Evolutionary conservation across 2,888 invertebrate species (phyloP), one percentile per base, ranked within the genome.

Genomic region (Timema podura): DNA sequence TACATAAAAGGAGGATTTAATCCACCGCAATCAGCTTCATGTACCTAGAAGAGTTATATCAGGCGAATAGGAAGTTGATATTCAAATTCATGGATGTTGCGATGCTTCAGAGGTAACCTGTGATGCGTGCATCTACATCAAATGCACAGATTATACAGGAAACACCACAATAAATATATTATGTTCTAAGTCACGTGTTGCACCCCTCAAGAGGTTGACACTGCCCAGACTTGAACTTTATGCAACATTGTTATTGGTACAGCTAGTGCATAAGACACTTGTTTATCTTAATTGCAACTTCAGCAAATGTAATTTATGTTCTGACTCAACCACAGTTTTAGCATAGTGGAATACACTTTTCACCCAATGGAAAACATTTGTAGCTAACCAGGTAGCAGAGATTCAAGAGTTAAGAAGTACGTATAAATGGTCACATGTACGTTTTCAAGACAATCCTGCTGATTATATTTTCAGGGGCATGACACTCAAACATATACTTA

Each of bases 361-460:
- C 15, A 15, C 30, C 57, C 15, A 8, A 15, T 57, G 57, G 57
- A n/a, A 57, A 6, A 57, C 57, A n/a, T 57, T 57, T n/a, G 47
- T 46, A 45, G 65, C 65, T 48, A 65, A 47, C 6, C 47, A 47
- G 48, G 48, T 65, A 48, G 13, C 65, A 47, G 48, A 65, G 16
- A 47, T 65, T 15, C 45, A 46, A 47, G 48, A 65, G 9, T 30
- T 16, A 13, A 48, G n/a, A n/a, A n/a, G n/a, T n/a, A 30, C 30
- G 30, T 30, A 30, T 30, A 30, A 30, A 30, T 30, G 30, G 30
- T 30, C 30, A 30, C 30, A 30, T 30, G 30, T 30, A 30, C 1
- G 30, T 30, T 30, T 3, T 1, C 30, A 30, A 30, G 68, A 73
- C 9, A 79, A 79, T 70, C 77, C 78, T 1, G 79, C 78, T 0